These are phyloP conservation scores for Petrolisthes manimaculis DNA, from an alignment of 2,888 invertebrate genomes.

Conservation along the genomic window DNA sequence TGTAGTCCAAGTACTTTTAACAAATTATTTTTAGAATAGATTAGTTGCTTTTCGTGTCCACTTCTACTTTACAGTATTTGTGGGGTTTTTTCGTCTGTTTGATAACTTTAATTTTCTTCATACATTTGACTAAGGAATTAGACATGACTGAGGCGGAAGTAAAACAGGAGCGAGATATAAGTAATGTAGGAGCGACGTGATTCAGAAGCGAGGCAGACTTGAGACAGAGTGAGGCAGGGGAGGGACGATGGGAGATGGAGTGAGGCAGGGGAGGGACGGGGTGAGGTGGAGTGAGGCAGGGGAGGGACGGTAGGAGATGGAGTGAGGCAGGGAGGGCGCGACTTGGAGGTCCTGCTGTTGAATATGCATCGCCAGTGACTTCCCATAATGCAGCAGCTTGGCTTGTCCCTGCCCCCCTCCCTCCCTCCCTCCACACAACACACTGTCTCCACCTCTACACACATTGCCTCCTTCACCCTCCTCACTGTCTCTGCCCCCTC, in stretches of 20 bases:
- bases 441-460: constrained; percentile 8
- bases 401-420: background rate
- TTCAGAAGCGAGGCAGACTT: too few relatives aligned
- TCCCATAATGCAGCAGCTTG: background rate
- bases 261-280: background rate
- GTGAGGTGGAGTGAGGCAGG: background rate
- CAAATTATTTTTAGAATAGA: too few relatives aligned
- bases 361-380: background rate
- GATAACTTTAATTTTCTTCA: too few relatives aligned
- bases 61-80: too few relatives aligned
- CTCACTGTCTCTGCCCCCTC: constrained; percentile 17
- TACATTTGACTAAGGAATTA: too few relatives aligned
- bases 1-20: too few relatives aligned
- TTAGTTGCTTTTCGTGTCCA: too few relatives aligned
- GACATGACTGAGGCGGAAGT: too few relatives aligned
- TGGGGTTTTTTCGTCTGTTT: too few relatives aligned
- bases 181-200: too few relatives aligned
- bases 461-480: constrained; percentile 1
- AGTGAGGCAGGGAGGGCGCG: background rate
- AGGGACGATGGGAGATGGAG: background rate
- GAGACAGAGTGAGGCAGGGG: background rate
- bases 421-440: background rate
- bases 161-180: too few relatives aligned
- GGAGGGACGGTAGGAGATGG: background rate
- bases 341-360: background rate